Base-by-base conservation (phyloP, 2,888 invertebrate genomes). In the Ptilodon capucinus region DNA sequence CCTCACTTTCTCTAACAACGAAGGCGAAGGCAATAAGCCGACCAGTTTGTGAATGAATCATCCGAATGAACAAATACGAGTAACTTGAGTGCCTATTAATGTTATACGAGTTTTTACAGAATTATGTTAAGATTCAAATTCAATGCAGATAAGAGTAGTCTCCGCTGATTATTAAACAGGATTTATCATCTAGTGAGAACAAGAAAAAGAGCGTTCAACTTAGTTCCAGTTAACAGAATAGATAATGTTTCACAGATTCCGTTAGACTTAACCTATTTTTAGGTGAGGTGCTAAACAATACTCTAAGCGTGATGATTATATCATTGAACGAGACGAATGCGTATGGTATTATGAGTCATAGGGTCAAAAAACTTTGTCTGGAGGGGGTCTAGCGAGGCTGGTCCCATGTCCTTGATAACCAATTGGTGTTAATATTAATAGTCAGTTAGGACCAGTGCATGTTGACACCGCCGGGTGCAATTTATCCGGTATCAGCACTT, bases 301-400 rank as follows among this genome's bases (percentile, higher is more conserved):
- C 6, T 3, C 17, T 5, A 11, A 16, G 36, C 11, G 18, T 36
- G 36, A 18, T 36, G n/a, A 17, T 36, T 2, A 4, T 36, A 17
- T 36, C 11, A 19, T 18, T 17, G 2, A 14, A 36, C n/a, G 14
- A 36, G 11, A 7, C 19, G 6, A 4, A 21, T 21, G 14, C 21
- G 21, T 14, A 19, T 39, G 7, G 14, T 11, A 39, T 14, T n/a
- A 66, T 66, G 67, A 63, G 1, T 60, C 64, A 65, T 47, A 53
- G 51, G 64, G 64, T 65, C 64, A 66, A 64, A 46, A 51, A 66
- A 66, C 64, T 66, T 53, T 40, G 57, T 57, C 57, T 50, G 55
- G 40, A 17, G 23, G 39, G 49, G 58, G 40, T 62, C 63, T 18
- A 34, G 25, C 16, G 13, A 23, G 23, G 17, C 42, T 63, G 67